These are phyloP conservation scores for Coremacera marginata DNA, from an alignment of 2,888 invertebrate species.

Conservation along the genomic window DNA sequence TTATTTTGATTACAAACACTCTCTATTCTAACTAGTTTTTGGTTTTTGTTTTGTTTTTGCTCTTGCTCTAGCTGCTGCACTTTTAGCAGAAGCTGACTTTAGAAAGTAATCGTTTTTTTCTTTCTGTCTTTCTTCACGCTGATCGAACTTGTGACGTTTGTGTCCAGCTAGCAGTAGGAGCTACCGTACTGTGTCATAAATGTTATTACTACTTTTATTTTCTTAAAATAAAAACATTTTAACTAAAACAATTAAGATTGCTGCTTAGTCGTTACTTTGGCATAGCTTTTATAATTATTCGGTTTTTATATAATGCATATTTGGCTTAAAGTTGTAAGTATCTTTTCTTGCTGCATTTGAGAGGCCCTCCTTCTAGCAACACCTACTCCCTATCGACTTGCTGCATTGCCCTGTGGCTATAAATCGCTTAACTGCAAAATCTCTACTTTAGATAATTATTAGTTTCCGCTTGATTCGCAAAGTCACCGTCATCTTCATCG, in stretches of 20 bases:
- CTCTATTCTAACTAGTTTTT: conserved; percentile 17
- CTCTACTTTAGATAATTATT: conserved; percentile 22
- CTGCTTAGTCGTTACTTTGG: not conserved
- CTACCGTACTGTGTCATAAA: not conserved
- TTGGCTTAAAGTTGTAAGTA: too few species aligned
- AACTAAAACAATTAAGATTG: not conserved
- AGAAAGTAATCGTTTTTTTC: conserved; percentile 33
- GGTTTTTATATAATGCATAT: not conserved
- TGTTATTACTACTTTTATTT: not conserved
- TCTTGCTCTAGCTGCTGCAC: not conserved
- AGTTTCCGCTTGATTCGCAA: conserved; percentile 31
- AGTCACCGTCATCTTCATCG: conserved; percentile 8
- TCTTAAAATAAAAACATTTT: not conserved
- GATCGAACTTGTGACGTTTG: not conserved
- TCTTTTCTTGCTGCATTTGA: too few species aligned
- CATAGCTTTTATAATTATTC: not conserved
- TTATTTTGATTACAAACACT: conserved; percentile 29
- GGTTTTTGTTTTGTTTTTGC: not conserved
- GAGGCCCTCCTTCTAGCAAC: not conserved
- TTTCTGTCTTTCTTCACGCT: not conserved
- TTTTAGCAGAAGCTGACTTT: conserved; percentile 9
- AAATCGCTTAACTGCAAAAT: conserved; percentile 35
- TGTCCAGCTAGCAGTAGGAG: not conserved
- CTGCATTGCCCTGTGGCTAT: not conserved
- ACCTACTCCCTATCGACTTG: conserved; percentile 36